Percentiles rank a stretch among this genome's conserved stretches.
Evolutionary conservation across 2,797 vertebrate species (phyloP).

Genomic region (Coluber constrictor): DNA sequence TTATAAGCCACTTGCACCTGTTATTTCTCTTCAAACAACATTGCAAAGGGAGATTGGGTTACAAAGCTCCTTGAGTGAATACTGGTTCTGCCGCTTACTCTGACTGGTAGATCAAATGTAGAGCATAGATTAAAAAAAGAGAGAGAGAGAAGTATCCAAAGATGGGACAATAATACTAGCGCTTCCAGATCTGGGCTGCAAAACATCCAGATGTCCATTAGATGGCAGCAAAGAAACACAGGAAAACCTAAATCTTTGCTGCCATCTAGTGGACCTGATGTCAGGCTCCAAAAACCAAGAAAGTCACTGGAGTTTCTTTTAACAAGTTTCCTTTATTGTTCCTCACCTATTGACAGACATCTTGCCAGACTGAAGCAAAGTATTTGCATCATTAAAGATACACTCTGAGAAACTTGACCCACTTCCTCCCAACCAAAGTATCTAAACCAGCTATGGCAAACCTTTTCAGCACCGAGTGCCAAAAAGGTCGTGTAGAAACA

Average conservation of each 20-base stretch:
- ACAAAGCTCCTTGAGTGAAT: background rate
- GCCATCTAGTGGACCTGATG: background rate
- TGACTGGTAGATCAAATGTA: background rate
- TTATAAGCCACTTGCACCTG: background rate
- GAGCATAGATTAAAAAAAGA: background rate
- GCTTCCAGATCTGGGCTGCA: background rate
- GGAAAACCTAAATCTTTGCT: background rate
- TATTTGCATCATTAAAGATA: background rate
- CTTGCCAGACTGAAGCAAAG: background rate
- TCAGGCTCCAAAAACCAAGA: background rate
- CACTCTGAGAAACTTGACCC: background rate
- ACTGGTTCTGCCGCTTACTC: background rate
- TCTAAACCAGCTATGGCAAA: too few relatives aligned
- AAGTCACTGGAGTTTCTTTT: background rate
- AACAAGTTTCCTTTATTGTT: background rate
- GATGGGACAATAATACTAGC: background rate
- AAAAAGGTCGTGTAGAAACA: too few relatives aligned
- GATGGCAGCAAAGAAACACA: background rate
- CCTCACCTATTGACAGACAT: background rate
- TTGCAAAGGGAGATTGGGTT: background rate
- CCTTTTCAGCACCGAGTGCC: too few relatives aligned
- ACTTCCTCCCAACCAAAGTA: background rate
- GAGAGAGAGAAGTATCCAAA: background rate
- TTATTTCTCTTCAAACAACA: background rate
- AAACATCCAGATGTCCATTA: background rate